These are phyloP conservation scores for Cydia fagiglandana DNA, from an alignment of 1,140 invertebrate genomes.

Conservation along the genomic window DNA sequence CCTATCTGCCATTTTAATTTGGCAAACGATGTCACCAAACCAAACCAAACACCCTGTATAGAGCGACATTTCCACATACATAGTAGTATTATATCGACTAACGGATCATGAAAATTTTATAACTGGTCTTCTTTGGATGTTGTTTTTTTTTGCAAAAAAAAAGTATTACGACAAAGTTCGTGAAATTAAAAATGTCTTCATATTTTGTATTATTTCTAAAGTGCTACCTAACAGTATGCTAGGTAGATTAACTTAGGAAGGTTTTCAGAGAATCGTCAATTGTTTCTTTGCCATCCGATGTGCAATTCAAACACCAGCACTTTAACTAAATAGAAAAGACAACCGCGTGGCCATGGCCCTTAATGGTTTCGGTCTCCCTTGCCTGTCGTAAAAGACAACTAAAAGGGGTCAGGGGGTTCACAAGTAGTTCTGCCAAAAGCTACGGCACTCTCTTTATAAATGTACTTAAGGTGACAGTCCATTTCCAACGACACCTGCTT, in stretches of 20 bases:
- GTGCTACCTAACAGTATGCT: background rate
- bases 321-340: constrained; percentile 4
- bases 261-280: background rate
- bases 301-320: background rate
- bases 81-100: too few species aligned
- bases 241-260: background rate
- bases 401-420: constrained; percentile 1
- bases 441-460: background rate
- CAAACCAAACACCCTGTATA: too few species aligned
- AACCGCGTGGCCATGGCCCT: background rate
- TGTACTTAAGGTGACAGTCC: too few species aligned
- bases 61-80: too few species aligned
- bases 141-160: too few species aligned
- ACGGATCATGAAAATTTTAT: too few species aligned
- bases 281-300: background rate
- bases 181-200: background rate
- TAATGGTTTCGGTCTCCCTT: constrained; percentile 1
- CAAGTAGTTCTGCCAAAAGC: background rate
- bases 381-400: background rate
- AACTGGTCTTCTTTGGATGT: too few species aligned
- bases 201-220: background rate
- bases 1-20: too few species aligned
- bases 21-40: too few species aligned
- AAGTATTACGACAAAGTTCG: too few species aligned
- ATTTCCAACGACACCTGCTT: too few species aligned